phyloP scores from a whole-genome alignment of 92 coral and sea anemone genomes.

The Palythoa grandis region DNA sequence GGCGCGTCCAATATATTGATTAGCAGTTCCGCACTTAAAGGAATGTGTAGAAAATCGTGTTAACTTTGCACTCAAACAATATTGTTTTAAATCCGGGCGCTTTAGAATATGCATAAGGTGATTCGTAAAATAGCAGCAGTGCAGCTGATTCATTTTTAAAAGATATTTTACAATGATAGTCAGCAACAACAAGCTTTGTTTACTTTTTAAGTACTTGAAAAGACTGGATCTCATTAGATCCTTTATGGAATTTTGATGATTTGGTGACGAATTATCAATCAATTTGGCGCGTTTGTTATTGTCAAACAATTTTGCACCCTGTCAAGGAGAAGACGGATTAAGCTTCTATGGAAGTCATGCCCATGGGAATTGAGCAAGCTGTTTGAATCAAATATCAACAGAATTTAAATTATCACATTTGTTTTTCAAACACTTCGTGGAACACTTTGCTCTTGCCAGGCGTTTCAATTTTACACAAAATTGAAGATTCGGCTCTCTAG shows the following conservation, averaged over 20 bases:
- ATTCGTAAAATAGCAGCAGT: not conserved
- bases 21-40: not conserved
- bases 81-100: not conserved
- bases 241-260: slow-evolving; percentile 24
- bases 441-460: not conserved
- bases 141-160: not conserved
- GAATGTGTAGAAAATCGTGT: no score
- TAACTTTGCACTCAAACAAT: not conserved
- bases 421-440: slow-evolving; percentile 16
- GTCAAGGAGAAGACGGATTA: not conserved
- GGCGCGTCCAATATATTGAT: not conserved
- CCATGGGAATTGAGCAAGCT: slow-evolving; percentile 25
- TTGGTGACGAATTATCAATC: slow-evolving; percentile 14
- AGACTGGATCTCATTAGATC: not conserved
- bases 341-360: not conserved
- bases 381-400: not conserved
- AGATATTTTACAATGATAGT: not conserved
- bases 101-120: not conserved
- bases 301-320: not conserved
- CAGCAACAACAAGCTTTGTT: not conserved
- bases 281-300: slow-evolving; percentile 7
- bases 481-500: not conserved
- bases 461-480: not conserved
- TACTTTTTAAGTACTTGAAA: not conserved
- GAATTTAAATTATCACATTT: not conserved